These are phyloP conservation scores for Drosophila serrata DNA, from an alignment of 1,140 invertebrate genomes.

Conservation along the genomic window DNA sequence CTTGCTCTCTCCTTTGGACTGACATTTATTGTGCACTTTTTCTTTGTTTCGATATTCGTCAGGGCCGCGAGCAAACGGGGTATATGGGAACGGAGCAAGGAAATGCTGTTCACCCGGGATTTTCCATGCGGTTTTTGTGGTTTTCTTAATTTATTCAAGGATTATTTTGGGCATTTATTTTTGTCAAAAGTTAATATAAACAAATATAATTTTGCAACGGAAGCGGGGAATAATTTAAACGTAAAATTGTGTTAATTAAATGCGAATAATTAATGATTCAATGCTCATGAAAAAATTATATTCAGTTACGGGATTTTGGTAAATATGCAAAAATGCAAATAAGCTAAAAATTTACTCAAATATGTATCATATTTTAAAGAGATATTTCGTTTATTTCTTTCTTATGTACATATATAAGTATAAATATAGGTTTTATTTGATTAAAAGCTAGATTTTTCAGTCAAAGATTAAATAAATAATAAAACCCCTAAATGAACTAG, in stretches of 20 bases:
- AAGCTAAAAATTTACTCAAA: too few relatives aligned
- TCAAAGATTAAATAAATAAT: background rate
- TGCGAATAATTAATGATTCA: too few relatives aligned
- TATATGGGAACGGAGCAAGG: slow-evolving; percentile 47
- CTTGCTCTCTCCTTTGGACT: slow-evolving; percentile 52
- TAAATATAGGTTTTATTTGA: too few relatives aligned
- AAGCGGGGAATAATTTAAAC: slow-evolving; percentile 5
- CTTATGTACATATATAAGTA: too few relatives aligned
- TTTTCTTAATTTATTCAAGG: slow-evolving; percentile 9
- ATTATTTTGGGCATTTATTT: slow-evolving; percentile 1
- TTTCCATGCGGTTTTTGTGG: slow-evolving; percentile 20
- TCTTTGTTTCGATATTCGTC: slow-evolving; percentile 54
- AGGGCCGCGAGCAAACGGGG: slow-evolving; percentile 33
- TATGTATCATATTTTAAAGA: background rate
- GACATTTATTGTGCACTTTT: slow-evolving; percentile 66
- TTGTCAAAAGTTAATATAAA: background rate
- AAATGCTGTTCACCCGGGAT: slow-evolving; percentile 23
- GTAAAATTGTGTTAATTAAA: slow-evolving; percentile 15
- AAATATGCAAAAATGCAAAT: background rate
- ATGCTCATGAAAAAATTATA: background rate
- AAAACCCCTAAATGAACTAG: background rate
- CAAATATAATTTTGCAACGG: background rate
- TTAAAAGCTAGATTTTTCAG: background rate
- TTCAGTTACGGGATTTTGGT: background rate
- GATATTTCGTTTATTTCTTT: too few relatives aligned